Base-by-base conservation (phyloP, 2,113 vertebrate species). In the Thryonomys swinderianus region DNA sequence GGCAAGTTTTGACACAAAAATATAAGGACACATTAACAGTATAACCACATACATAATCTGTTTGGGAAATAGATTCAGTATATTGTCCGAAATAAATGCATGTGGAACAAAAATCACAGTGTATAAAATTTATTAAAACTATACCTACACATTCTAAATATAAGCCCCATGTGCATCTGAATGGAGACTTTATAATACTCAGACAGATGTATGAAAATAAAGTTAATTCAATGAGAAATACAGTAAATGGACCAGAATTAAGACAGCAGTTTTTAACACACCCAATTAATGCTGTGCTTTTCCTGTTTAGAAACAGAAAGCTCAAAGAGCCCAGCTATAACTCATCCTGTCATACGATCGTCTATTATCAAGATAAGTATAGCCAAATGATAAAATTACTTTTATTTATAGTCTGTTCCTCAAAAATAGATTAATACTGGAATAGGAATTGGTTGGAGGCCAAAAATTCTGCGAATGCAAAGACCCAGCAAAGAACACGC, bases 351-450 rank as follows among this genome's bases (percentile, higher is more conserved):
- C 92, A 96, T 95, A 94, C 25, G 55, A 66, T 90, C 94, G 96
- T 94, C 93, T 69, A 67, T 81, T 96, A 97, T 93, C 96, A 96
- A 90, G 48, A 85, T 89, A 97, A 97, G 20, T 78, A 90, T 94
- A 94, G 97, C 82, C 82, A 98, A 98, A 98, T 84, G 55, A 97
- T 95, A 97, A 97, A 95, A 79, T 5, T 90, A 97, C 76, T 97
- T 96, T 98, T 97, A 98, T 97, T 97, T 98, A 96, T 96, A 95
- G 98, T 98, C 87, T 92, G 69, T 95, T 97, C 73, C 66, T 97
- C 92, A 97, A 98, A 98, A 98, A 97, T 97, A 90, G 82, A 97
- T 97, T 98, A 95, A 95, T 98, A 96, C 93, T 67, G 16, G 80
- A 32, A 79, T 92, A 97, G 95, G 93, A 98, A 97, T 93, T 98